A percentile compares a stretch with the other conserved stretches of the same genome.
Evolutionary conservation across 2,797 vertebrate species (phyloP).

Genomic region (Rhabdophis nuchalis): DNA sequence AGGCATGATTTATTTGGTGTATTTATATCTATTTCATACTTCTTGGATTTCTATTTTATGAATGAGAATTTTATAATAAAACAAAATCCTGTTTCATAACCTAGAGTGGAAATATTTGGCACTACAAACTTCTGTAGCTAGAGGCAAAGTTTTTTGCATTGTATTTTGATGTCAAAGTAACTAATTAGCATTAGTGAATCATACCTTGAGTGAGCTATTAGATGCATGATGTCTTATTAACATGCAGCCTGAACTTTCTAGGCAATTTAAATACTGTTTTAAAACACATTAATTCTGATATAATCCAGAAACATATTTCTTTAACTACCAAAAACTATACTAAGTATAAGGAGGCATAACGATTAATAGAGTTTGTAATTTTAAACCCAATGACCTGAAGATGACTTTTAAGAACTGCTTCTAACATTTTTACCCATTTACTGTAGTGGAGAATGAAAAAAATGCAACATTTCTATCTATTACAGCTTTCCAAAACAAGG

Average conservation of each 20-base stretch:
- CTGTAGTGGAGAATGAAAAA: not conserved
- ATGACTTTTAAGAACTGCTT: slow-evolving; percentile 34
- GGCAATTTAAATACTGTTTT: slow-evolving; percentile 55
- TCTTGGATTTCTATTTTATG: not conserved
- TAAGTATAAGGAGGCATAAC: slow-evolving; percentile 7
- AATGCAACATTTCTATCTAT: not conserved
- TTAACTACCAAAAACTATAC: not conserved
- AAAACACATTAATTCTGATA: slow-evolving; percentile 49
- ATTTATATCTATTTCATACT: slow-evolving; percentile 39
- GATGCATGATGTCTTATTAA: slow-evolving; percentile 70
- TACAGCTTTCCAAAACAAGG: not conserved
- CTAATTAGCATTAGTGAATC: slow-evolving; percentile 77
- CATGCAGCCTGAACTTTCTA: slow-evolving; percentile 67
- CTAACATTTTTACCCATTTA: not conserved
- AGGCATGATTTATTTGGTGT: slow-evolving; percentile 40
- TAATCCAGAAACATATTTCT: not conserved
- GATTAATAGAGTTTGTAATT: slow-evolving; percentile 31
- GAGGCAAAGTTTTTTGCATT: slow-evolving; percentile 72
- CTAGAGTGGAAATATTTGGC: slow-evolving; percentile 58
- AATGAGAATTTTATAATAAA: not conserved
- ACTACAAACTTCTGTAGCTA: slow-evolving; percentile 69
- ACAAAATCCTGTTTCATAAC: slow-evolving; percentile 57
- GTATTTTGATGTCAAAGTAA: slow-evolving; percentile 65
- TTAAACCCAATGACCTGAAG: not conserved
- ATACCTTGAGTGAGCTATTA: slow-evolving; percentile 69